Evolutionary conservation across 2,113 vertebrate species (phyloP), one percentile per base, ranked within the genome.

Genomic region (Sigmodon hispidus): DNA sequence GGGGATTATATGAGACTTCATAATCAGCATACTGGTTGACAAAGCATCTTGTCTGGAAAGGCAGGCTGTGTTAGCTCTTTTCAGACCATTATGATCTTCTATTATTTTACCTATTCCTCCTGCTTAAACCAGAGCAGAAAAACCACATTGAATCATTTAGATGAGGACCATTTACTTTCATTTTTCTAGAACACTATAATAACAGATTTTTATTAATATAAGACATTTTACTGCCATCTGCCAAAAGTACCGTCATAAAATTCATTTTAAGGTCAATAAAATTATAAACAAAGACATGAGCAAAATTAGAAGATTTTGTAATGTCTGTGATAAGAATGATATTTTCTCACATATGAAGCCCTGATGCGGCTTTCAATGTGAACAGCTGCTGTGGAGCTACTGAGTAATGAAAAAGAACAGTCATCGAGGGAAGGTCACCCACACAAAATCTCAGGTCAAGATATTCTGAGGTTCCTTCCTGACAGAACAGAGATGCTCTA

Each of bases 171-270:
- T 89, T 94, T 45, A 59, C 45, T 85, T 89, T 85, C 17, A 75
- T 63, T 83, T 79, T 55, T 84, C 31, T 65, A 72, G 77, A 92
- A 85, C 59, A 55, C 4, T n/a, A 12, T 80, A 85, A 94, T 34
- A 89, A 31, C 85, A 89, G 52, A 80, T 86, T 96, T 92, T 92
- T 80, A 34, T 94, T 36, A 89, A 34, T 63, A 40, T 65, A 65
- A 92, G 72, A 59, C 48, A 80, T 67, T 69, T 79, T 73, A 79
- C 24, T 57, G 24, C 63, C 29, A 90, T 80, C 91, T 81, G 87
- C 72, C 52, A 45, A 72, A 86, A 90, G 67, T 48, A 67, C 73
- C 81, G n/a, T 65, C 57, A 96, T 75, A 67, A 65, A 48, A 93
- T 73, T 65, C 65, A 73, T 67, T 87, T 96, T 75, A 87, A 57